Percentiles rank a stretch among this genome's conserved stretches.
These are phyloP conservation scores for Nysson spinosus DNA, from an alignment of 2,888 invertebrate genomes.

Conservation along the genomic window DNA sequence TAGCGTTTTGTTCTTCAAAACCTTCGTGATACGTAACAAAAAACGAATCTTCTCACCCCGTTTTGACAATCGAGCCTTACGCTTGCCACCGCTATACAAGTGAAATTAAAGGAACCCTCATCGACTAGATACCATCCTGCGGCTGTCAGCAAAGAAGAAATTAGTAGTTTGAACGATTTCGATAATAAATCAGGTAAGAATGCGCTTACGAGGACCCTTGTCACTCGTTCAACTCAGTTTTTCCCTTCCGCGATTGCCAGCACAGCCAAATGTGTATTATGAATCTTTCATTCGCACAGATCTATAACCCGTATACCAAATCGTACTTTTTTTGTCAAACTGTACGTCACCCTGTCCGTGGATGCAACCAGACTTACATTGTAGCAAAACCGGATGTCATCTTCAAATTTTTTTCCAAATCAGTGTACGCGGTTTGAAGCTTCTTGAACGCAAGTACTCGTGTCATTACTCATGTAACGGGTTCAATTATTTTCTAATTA, in stretches of 20 bases:
- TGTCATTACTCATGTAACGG: too few species aligned
- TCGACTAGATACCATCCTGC: conserved; percentile 18
- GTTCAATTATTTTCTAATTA: too few species aligned
- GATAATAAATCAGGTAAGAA: conserved; percentile 16
- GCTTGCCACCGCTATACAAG: conserved; percentile 8
- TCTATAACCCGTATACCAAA: neutral
- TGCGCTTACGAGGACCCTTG: conserved; percentile 8
- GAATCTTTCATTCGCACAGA: conserved; percentile 25
- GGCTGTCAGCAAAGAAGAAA: neutral
- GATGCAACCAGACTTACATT: conserved; percentile 26
- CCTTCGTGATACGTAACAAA: neutral
- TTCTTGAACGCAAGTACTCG: too few species aligned
- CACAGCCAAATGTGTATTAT: too few species aligned
- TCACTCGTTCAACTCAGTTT: too few species aligned
- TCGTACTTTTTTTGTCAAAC: neutral
- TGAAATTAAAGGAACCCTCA: conserved; percentile 21
- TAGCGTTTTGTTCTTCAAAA: neutral
- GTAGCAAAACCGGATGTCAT: conserved; percentile 15
- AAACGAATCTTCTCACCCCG: neutral
- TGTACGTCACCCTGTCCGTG: neutral
- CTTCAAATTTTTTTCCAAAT: too few species aligned
- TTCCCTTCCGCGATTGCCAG: conserved; percentile 25
- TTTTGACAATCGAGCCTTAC: conserved; percentile 2
- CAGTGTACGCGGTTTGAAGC: too few species aligned
- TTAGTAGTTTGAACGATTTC: neutral